Percentiles rank a stretch among this genome's conserved stretches.
Evolutionary conservation across 2,888 invertebrate genomes (phyloP).

Genomic region (Siphonodentalium dalli): DNA sequence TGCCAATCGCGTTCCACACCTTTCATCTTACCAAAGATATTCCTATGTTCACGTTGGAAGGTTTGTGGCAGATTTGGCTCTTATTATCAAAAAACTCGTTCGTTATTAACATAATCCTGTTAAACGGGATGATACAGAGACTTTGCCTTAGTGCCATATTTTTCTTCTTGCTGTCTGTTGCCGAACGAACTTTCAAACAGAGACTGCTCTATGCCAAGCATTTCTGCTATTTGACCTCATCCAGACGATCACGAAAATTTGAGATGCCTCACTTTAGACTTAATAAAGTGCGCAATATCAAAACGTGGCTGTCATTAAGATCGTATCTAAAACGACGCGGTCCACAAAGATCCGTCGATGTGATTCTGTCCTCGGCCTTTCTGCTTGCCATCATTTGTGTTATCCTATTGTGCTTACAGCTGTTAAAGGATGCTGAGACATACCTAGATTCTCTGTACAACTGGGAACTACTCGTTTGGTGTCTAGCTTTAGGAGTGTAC

Average conservation of each 20-base stretch:
- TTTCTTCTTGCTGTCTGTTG: constrained; percentile 90
- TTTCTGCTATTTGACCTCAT: constrained; percentile 93
- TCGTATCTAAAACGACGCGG: constrained; percentile 95
- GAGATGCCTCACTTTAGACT: constrained; percentile 93
- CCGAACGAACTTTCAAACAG: constrained; percentile 92
- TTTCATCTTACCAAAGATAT: constrained; percentile 50
- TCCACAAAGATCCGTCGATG: constrained; percentile 93
- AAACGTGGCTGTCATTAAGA: constrained; percentile 93
- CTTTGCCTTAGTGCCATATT: constrained; percentile 73
- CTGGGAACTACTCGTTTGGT: constrained; percentile 89
- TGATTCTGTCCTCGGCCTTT: constrained; percentile 93
- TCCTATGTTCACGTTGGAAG: constrained; percentile 27
- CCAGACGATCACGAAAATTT: constrained; percentile 87
- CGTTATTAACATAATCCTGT: constrained; percentile 53
- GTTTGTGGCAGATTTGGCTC: constrained; percentile 21
- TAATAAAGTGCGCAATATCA: constrained; percentile 95
- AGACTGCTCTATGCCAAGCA: constrained; percentile 92
- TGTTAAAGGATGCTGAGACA: constrained; percentile 65
- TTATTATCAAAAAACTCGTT: constrained; percentile 30
- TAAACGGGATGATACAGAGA: constrained; percentile 62
- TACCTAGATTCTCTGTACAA: constrained; percentile 66
- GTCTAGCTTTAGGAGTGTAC: constrained; percentile 85
- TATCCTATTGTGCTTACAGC: constrained; percentile 83
- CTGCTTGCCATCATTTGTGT: constrained; percentile 84
- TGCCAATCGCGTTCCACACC: constrained; percentile 54